A percentile compares a stretch with the other conserved stretches of the same genome.
These are phyloP conservation scores for Cheilosia scutellata DNA, from an alignment of 2,888 invertebrate species.

Conservation along the genomic window DNA sequence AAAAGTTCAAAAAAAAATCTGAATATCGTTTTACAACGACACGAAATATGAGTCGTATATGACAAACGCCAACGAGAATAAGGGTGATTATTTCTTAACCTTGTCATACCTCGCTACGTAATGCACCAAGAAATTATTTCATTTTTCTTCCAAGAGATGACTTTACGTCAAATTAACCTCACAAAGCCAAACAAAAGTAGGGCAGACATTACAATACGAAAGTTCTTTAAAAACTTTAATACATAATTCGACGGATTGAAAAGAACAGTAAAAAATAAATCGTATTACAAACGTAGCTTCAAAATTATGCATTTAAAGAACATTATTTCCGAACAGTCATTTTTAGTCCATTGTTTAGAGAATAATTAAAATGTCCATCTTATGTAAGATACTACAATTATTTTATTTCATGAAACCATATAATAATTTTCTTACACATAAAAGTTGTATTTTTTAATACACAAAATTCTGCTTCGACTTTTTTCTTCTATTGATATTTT, in stretches of 20 bases:
- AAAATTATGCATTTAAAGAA: not conserved
- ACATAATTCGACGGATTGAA: too few species aligned
- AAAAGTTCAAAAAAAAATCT: too few species aligned
- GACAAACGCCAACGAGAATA: too few species aligned
- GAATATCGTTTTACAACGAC: too few species aligned
- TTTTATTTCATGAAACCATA: conserved; percentile 63
- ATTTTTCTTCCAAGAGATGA: not conserved
- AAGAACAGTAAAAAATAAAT: not conserved
- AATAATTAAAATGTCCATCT: conserved; percentile 55
- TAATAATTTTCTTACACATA: conserved; percentile 31
- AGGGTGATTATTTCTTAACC: too few species aligned
- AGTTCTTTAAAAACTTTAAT: too few species aligned
- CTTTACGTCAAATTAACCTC: too few species aligned
- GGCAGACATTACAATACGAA: too few species aligned
- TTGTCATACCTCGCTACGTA: too few species aligned
- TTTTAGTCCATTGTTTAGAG: conserved; percentile 60
- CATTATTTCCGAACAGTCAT: conserved; percentile 47
- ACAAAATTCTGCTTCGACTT: conserved; percentile 5
- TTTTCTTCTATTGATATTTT: not conserved
- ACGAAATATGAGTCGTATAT: too few species aligned
- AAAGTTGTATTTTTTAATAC: conserved; percentile 6
- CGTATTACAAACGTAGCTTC: not conserved
- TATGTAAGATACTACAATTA: conserved; percentile 8
- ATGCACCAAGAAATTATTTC: too few species aligned
- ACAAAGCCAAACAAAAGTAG: too few species aligned